Base-by-base conservation (phyloP, 2,888 invertebrate species). In the Pecten maximus region DNA sequence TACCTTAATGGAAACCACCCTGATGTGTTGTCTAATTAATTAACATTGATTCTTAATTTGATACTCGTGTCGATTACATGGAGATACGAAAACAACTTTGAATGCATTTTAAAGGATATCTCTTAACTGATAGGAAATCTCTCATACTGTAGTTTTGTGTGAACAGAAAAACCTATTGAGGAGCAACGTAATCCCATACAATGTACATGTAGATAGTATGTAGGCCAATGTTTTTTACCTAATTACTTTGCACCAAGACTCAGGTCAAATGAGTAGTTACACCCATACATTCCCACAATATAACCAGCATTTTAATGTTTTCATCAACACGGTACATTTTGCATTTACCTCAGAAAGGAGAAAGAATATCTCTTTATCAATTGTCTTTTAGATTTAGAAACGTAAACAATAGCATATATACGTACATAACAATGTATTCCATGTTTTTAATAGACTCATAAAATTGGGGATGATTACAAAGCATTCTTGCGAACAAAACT, bases 191-290 rank as follows among this genome's bases (percentile, higher is more conserved):
- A 54, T 54, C 54, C 23, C 23, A 54, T 54, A 54, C 54, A 54
- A 54, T 54, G 19, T 54, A 54, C 23, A n/a, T 23, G 19, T 54
- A 54, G 54, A n/a, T 23, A 54, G n/a, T 2, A 54, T 54, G 54
- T 54, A 74, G 74, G 74, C 74, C 74, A 54, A 54, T 74, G 74
- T 35, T 74, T 74, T 74, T 74, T 35, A 35, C 74, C 28, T 74
- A 74, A 74, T 74, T 74, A 74, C 74, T 28, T 74, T 74, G 74
- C 35, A 74, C 74, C 74, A 35, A 35, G 15, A 28, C 74, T 10
- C 28, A 35, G 74, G 28, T 74, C 74, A 74, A 28, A 28, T 35
- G 74, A 28, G 28, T 6, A 10, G 12, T 35, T 35, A 6, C 28
- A 10, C 74, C 19, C 2, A 2, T 54, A 23, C 23, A 54, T 19